A percentile compares a stretch with the other conserved stretches of the same genome.
These are phyloP conservation scores for Mionectes macconnelli DNA, from an alignment of 2,113 vertebrate species.

Conservation along the genomic window DNA sequence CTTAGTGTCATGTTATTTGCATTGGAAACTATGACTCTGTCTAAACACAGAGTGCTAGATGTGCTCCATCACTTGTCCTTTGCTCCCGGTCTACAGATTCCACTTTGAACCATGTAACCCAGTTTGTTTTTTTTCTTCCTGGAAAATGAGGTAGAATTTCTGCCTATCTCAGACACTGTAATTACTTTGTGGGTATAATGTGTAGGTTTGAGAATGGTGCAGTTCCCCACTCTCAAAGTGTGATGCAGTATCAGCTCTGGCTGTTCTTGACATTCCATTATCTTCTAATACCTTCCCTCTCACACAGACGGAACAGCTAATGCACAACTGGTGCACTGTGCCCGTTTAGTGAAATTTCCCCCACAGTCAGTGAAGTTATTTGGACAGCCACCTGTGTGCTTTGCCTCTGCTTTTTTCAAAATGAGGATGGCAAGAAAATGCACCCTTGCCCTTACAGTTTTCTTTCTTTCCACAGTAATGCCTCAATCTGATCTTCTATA, in stretches of 20 bases:
- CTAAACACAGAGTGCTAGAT: background rate
- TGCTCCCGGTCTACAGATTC: background rate
- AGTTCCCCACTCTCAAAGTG: background rate
- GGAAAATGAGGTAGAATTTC: background rate
- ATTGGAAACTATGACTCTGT: background rate
- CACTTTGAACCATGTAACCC: background rate
- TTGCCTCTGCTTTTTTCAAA: background rate
- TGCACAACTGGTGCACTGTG: background rate
- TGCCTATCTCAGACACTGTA: background rate
- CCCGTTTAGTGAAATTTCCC: background rate
- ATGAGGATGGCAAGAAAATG: background rate
- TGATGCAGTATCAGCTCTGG: background rate
- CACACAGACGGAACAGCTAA: background rate
- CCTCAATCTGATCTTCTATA: background rate
- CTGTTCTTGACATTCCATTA: background rate
- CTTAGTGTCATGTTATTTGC: background rate
- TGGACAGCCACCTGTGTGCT: background rate
- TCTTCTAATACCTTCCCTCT: background rate
- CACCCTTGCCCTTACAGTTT: background rate
- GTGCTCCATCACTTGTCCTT: background rate
- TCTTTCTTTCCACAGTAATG: background rate
- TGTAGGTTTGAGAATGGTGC: background rate
- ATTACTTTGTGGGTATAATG: background rate
- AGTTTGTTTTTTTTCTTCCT: background rate
- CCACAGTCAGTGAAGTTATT: background rate